phyloP scores from a whole-genome alignment of 2,888 invertebrate species.

The Dichetophora obliterata region DNA sequence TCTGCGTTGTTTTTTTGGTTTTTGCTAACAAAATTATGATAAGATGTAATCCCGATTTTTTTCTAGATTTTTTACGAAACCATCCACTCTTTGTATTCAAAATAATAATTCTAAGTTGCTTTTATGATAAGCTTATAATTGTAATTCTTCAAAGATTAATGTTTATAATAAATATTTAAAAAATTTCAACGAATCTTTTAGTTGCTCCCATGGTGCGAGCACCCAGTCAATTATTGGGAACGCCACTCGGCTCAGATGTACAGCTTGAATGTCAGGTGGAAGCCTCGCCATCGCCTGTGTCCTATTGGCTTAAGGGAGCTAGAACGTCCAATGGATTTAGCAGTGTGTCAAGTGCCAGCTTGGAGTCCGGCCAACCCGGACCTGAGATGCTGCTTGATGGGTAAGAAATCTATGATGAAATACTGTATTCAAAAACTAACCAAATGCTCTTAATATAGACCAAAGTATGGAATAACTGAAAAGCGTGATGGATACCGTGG shows the following conservation, averaged over 20 bases:
- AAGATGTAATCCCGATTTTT: too few relatives aligned
- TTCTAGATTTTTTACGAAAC: too few relatives aligned
- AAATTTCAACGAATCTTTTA: slow-evolving; percentile 60
- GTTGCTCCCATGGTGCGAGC: slow-evolving; percentile 92
- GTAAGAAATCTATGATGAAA: slow-evolving; percentile 71
- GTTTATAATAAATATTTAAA: background rate
- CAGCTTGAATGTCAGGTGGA: slow-evolving; percentile 90
- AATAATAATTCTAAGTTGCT: too few relatives aligned
- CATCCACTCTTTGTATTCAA: too few relatives aligned
- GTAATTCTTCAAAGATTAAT: background rate
- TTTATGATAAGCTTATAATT: too few relatives aligned
- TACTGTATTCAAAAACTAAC: background rate
- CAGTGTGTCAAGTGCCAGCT: slow-evolving; percentile 59
- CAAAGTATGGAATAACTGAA: slow-evolving; percentile 70
- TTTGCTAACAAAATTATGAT: too few relatives aligned
- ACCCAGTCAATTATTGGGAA: slow-evolving; percentile 89
- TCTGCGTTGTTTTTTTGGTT: too few relatives aligned
- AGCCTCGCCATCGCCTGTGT: slow-evolving; percentile 78
- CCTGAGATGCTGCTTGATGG: slow-evolving; percentile 86
- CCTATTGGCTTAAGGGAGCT: slow-evolving; percentile 70
- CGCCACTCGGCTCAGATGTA: slow-evolving; percentile 87
- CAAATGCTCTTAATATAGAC: slow-evolving; percentile 53
- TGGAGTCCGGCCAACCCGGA: slow-evolving; percentile 67
- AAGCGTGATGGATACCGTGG: slow-evolving; percentile 69
- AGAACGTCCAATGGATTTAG: slow-evolving; percentile 66